Conservation (phyloP, 2,797 vertebrate species). For the Vultur gryphus region DNA sequence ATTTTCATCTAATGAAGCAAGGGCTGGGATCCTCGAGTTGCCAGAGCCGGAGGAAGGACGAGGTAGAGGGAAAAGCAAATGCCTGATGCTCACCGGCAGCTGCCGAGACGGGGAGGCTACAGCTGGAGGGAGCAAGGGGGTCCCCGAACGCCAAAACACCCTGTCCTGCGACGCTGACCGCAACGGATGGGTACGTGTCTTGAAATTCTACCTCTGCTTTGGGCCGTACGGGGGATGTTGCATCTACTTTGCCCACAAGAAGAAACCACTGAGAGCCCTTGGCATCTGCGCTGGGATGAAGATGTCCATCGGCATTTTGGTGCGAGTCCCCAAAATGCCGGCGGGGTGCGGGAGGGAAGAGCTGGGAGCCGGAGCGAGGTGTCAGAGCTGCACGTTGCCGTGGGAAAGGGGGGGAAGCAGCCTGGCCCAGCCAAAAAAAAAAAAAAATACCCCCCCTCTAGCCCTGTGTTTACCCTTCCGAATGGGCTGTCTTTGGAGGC, state of each 20-base stretch:
- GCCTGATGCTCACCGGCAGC: not conserved
- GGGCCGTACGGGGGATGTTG: rapidly evolving
- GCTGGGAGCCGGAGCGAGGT: not conserved
- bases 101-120: not conserved
- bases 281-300: not conserved
- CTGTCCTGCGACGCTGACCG: not conserved
- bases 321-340: rapidly evolving
- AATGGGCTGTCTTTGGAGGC: not conserved
- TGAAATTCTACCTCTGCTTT: not conserved
- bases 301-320: no score
- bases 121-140: not conserved
- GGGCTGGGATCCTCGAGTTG: not conserved
- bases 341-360: not conserved
- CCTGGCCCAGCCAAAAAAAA: not conserved
- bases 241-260: not conserved
- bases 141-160: not conserved
- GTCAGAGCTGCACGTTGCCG: rapidly evolving
- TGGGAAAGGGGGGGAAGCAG: rapidly evolving
- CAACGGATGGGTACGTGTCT: rapidly evolving
- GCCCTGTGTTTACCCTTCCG: not conserved
- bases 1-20: not conserved
- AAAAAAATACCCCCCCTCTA: rapidly evolving
- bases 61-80: not conserved
- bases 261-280: not conserved
- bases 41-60: not conserved